Evolutionary conservation across 2,797 vertebrate species (phyloP), one percentile per base, ranked within the genome.

Genomic region (Channa striata): DNA sequence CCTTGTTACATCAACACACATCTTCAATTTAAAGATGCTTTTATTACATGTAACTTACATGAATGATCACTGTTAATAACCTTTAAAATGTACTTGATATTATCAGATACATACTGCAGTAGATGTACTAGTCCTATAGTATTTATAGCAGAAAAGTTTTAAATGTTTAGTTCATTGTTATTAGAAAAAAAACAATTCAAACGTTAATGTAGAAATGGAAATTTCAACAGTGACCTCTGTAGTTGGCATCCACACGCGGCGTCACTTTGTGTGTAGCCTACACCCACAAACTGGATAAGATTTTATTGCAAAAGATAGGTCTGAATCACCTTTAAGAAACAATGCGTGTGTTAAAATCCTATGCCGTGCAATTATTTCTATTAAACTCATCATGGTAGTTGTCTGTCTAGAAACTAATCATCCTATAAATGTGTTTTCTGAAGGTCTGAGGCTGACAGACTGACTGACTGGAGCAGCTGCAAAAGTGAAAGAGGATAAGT

Each of bases 401-500:
- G 43, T 42, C 53, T 60, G 61, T 49, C 53, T 65, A 33, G 25
- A 33, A 50, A 36, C 50, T 21, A 42, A 42, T 71, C 17, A 8
- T 52, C 34, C 48, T 68, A 44, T 62, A 60, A 78, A 51, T 33
- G 21, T 48, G 48, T 62, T 44, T 2, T 54, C 52, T 42, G 75
- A 42, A 72, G 67, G 83, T 68, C 61, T 50, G 64, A 48, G 54
- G 73, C 69, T 66, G 74, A 70, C n/a, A n/a, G 25, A 6, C 25
- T 30, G 25, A 30, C 73, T 34, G 81, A 72, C 77, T 65, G 59
- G 60, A 77, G 64, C 61, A 84, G 74, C 82, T 84, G 83, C 82
- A 75, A 68, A 79, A 68, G 42, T 72, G 44, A 82, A 61, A 77
- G 68, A 58, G 73, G 60, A 72, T 63, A 74, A 76, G 60, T 52